phyloP scores from a whole-genome alignment of 2,797 vertebrate species.

The Pterois miles region DNA sequence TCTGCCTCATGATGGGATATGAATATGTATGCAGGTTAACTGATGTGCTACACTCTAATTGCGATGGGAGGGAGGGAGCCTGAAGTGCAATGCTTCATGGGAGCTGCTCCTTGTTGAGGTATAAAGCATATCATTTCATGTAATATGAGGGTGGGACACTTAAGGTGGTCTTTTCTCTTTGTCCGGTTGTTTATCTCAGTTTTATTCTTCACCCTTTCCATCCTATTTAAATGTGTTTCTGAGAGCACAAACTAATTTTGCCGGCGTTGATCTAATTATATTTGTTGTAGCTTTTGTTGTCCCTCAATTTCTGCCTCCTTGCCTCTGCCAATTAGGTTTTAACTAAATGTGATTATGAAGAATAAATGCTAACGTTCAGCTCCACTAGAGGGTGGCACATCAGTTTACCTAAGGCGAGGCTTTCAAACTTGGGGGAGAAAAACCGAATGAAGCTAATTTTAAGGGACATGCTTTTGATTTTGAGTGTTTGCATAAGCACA shows the following conservation, averaged over 20 bases:
- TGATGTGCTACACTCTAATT: constrained; percentile 73
- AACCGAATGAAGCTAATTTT: constrained; percentile 74
- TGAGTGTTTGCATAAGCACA: constrained; percentile 74
- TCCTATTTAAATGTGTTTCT: constrained; percentile 25
- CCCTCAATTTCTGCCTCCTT: constrained; percentile 72
- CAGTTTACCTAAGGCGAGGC: constrained; percentile 76
- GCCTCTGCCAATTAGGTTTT: constrained; percentile 80
- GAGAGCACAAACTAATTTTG: constrained; percentile 23
- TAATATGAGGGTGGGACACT: constrained; percentile 1
- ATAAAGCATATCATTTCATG: constrained; percentile 22
- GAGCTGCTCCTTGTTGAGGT: constrained; percentile 34
- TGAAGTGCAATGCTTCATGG: constrained; percentile 61
- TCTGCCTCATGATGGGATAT: constrained; percentile 61
- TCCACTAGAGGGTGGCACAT: constrained; percentile 81
- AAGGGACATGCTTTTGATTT: constrained; percentile 79
- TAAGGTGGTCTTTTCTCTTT: constrained; percentile 1
- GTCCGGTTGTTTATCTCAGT: constrained; percentile 9
- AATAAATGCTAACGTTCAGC: constrained; percentile 81
- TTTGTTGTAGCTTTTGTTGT: constrained; percentile 70
- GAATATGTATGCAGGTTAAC: constrained; percentile 80
- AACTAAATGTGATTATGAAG: constrained; percentile 84
- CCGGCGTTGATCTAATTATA: constrained; percentile 59
- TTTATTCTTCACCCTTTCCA: constrained; percentile 8
- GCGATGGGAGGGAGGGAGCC: constrained; percentile 58
- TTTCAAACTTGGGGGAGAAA: constrained; percentile 67